Evolutionary conservation across 1,140 invertebrate species (phyloP), one percentile per base, ranked within the genome.

Genomic region (Acromyrmex charruanus): DNA sequence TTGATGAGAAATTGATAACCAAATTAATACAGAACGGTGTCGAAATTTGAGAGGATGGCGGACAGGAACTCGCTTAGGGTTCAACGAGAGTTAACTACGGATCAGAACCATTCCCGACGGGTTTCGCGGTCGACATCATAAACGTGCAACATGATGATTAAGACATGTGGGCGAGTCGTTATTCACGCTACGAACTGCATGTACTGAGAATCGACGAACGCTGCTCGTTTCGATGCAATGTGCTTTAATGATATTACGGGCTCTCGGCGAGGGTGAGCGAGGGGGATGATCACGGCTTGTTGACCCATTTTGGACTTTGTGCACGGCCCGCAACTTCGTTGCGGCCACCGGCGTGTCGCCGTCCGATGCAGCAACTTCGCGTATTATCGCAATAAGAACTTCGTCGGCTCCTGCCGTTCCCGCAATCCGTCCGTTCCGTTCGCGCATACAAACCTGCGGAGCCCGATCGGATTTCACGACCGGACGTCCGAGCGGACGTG

Each of bases 331-430:
- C 80, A 84, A 75, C 39, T 16, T 25, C 6, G 39, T 75, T 63
- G 25, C 25, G 68, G 39, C 68, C 63, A 14, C 25, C 49, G 44
- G 16, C n/a, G 31, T 14, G 25, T 51, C 21, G 49, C 77, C 44
- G 77, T 39, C 31, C 80, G 25, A 63, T 21, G 69, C 53, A 18
- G 79, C 21, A 75, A 75, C 68, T 84, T 84, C n/a, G 55, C 69
- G 39, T 61, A 84, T 74, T 63, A 59, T 44, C 68, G 80, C 80
- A 82, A 82, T 82, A 75, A 84, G 69, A 84, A 84, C 80, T 75
- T 35, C 7, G 12, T 51, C 16, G 66, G 66, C 31, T 39, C 10
- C 65, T 39, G 31, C 12, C 65, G 61, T 21, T 14, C 66, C 14
- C 21, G 51, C n/a, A 66, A 80, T 79, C 51, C 79, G 65, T 55